These are phyloP conservation scores for Anoplopoma fimbria DNA, from an alignment of 2,113 vertebrate genomes.

Conservation along the genomic window DNA sequence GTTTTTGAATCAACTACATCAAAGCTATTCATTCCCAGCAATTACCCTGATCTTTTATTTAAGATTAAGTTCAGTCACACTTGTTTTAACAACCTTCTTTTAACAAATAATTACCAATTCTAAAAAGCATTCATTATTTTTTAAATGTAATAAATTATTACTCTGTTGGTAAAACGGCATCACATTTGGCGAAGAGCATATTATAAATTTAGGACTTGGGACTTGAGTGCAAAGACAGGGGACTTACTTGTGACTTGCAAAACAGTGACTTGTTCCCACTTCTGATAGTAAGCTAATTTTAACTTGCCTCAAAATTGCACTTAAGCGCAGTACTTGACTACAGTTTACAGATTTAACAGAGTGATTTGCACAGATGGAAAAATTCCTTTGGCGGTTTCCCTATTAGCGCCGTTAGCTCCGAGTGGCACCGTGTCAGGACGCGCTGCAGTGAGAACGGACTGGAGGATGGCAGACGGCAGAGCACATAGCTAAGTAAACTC, in stretches of 20 bases:
- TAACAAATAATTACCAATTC: not conserved
- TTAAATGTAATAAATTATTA: too few relatives aligned
- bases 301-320: not conserved
- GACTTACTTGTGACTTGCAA: not conserved
- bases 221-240: not conserved
- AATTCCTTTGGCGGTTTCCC: slow-evolving; percentile 1
- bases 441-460: slow-evolving; percentile 13
- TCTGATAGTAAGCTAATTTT: not conserved
- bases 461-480: slow-evolving; percentile 25
- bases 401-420: slow-evolving; percentile 58
- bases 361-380: slow-evolving; percentile 12
- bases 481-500: slow-evolving; percentile 62
- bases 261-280: not conserved
- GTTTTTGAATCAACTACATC: too few relatives aligned
- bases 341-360: not conserved
- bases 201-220: not conserved
- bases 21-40: not conserved
- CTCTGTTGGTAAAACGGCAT: too few relatives aligned
- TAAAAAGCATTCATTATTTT: not conserved
- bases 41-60: not conserved
- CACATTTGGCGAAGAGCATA: not conserved
- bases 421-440: slow-evolving; percentile 6
- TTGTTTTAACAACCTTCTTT: not conserved
- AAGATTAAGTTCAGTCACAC: too few relatives aligned
- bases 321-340: not conserved